Evolutionary conservation across 2,888 invertebrate genomes (phyloP), one percentile per base, ranked within the genome.

Genomic region (Hypsopygia costalis): DNA sequence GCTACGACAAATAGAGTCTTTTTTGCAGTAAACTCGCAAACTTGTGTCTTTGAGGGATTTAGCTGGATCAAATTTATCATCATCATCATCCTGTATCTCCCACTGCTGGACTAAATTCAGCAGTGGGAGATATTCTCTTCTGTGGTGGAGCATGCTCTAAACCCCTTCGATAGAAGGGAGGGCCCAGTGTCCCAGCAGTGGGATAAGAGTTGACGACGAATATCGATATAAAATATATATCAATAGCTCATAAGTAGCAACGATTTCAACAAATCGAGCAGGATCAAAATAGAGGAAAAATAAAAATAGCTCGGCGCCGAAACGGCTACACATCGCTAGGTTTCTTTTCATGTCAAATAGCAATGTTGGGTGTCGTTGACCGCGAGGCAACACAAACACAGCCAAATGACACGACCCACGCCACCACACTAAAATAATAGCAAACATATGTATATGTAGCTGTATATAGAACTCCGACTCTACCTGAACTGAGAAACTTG

Each of bases 281-380:
- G 47, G 43, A 55, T 52, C 52, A 44, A 57, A 59, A 60, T 51
- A 54, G 49, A 54, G 49, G 40, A 42, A 28, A 46, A 43, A 51
- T 55, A 54, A 69, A 65, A 62, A 64, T 64, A 51, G 50, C 44
- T 41, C 39, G 44, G 36, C 46, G 34, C 40, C 51, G 44, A 57
- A 62, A 56, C 47, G 55, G 54, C 52, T 50, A 43, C 47, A 58
- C 66, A 66, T 69, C 58, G 57, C 67, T 70, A 57, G 60, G 54
- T 66, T 75, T 68, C 68, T 74, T 74, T 79, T 78, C 77, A 69
- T 80, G 78, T 72, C 75, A 74, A 74, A 73, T 57, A 68, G 76
- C 69, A 73, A 73, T 77, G 69, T 65, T 61, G 61, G 64, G 76
- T 72, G 77, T 79, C 75, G 68, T 80, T 81, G 81, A 80, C 82